Evolutionary conservation across 2,888 invertebrate species (phyloP).

Genomic region (Ormyrus nitidulus): DNA sequence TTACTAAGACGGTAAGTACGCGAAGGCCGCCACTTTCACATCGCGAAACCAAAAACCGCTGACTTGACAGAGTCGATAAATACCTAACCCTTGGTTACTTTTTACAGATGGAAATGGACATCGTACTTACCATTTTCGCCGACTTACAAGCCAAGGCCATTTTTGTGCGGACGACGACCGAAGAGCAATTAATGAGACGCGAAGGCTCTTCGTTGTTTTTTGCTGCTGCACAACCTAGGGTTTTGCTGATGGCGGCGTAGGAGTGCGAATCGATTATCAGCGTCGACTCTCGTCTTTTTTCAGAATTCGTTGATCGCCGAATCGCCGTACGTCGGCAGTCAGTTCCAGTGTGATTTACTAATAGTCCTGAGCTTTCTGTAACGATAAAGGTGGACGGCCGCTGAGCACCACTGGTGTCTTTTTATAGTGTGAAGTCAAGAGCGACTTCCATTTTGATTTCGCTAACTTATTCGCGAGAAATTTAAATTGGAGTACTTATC

Average conservation of each 20-base stretch:
- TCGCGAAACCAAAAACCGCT: not conserved
- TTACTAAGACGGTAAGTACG: constrained; percentile 78
- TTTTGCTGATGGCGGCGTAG: constrained; percentile 22
- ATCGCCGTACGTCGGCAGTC: too few relatives aligned
- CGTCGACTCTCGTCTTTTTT: not conserved
- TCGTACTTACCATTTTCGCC: constrained; percentile 84
- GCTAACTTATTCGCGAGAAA: too few relatives aligned
- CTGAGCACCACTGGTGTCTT: too few relatives aligned
- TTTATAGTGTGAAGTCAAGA: too few relatives aligned
- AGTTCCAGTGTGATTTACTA: too few relatives aligned
- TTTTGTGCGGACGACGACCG: constrained; percentile 52
- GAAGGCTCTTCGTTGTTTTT: constrained; percentile 22
- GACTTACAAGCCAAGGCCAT: constrained; percentile 77
- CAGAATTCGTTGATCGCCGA: too few relatives aligned
- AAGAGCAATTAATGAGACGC: constrained; percentile 53
- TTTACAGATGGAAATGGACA: constrained; percentile 81
- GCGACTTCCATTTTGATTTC: too few relatives aligned
- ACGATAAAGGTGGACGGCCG: too few relatives aligned
- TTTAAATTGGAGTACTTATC: too few relatives aligned
- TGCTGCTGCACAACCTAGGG: constrained; percentile 3
- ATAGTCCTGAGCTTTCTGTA: too few relatives aligned
- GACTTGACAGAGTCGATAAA: not conserved
- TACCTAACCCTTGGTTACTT: constrained; percentile 3
- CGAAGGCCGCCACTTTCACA: not conserved
- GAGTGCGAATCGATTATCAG: constrained; percentile 15